Conservation (phyloP, 2,113 vertebrate genomes). For the Chaetura pelagica region DNA sequence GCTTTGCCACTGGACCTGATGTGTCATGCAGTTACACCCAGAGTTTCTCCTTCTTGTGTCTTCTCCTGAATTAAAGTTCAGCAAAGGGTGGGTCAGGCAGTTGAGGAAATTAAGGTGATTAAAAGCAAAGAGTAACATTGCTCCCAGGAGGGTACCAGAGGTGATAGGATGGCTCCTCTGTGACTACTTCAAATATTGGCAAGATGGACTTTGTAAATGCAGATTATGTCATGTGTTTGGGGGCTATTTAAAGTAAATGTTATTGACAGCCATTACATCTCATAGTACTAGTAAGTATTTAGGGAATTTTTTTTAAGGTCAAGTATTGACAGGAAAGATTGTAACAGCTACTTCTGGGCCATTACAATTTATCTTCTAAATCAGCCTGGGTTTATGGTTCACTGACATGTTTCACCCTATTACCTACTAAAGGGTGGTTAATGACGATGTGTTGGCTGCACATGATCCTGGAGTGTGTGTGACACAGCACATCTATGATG, state of each 20-base stretch:
- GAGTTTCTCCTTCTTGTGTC: not conserved
- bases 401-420: constrained; percentile 61
- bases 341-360: constrained; percentile 58
- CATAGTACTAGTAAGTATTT: constrained; percentile 60
- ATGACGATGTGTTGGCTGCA: constrained; percentile 22
- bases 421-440: constrained; percentile 44
- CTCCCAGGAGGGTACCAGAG: not conserved
- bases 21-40: not conserved
- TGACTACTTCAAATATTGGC: not conserved
- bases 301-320: constrained; percentile 62
- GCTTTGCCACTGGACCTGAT: not conserved
- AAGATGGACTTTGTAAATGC: not conserved
- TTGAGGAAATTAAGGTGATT: not conserved
- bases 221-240: constrained; percentile 51
- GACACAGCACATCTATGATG: not conserved
- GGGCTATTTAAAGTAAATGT: constrained; percentile 55
- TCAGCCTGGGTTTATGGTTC: constrained; percentile 64
- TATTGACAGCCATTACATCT: constrained; percentile 55
- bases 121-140: not conserved
- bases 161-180: not conserved
- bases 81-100: not conserved
- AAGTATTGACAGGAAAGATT: constrained; percentile 49
- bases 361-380: constrained; percentile 69
- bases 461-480: not conserved
- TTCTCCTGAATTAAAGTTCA: not conserved